Evolutionary conservation across 2,113 vertebrate genomes (phyloP), one percentile per base, ranked within the genome.

Genomic region (Apus apus): DNA sequence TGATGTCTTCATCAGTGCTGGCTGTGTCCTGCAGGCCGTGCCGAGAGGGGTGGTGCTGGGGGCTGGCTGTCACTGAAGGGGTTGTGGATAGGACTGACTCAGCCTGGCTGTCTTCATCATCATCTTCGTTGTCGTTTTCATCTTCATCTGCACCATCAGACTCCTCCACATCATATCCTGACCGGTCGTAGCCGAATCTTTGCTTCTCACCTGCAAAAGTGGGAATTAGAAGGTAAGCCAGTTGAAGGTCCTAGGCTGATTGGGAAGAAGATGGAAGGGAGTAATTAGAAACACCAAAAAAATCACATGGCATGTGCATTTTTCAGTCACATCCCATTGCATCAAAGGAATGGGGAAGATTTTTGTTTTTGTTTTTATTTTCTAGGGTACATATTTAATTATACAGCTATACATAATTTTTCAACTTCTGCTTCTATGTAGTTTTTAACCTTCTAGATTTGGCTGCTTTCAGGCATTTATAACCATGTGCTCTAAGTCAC

Each of bases 71-170:
- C 53, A 99, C 99, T 0, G 99, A 99, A 7, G 99, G 99, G 4
- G 99, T 98, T 11, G 99, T 98, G 14, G 99, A 99, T 14, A 99
- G 97, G n/a, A 98, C 98, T 0, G 99, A 99, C 86, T 99, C 99
- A 1, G 99, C 98, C 97, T 99, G 99, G 96, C 99, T 99, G 97
- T 99, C 99, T n/a, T 99, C 99, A 58, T 99, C 99, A 5, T 99
- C 99, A 4, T 99, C 99, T 32, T 99, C 99, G 0, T 99, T 99
- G 61, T 99, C 99, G 19, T 99, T 99, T 11, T 99, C 99, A 36
- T 99, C 99, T 56, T 99, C 99, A 13, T 99, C 99, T 0, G 98
- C 97, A 27, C 98, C 98, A 11, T 99, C 99, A 0, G 99, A 99
- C 87, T 99, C 99, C 20, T 99, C 99, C 11, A 96, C 98, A 3